Evolutionary conservation across 2,113 vertebrate genomes (phyloP).

Genomic region (Phainopepla nitens): DNA sequence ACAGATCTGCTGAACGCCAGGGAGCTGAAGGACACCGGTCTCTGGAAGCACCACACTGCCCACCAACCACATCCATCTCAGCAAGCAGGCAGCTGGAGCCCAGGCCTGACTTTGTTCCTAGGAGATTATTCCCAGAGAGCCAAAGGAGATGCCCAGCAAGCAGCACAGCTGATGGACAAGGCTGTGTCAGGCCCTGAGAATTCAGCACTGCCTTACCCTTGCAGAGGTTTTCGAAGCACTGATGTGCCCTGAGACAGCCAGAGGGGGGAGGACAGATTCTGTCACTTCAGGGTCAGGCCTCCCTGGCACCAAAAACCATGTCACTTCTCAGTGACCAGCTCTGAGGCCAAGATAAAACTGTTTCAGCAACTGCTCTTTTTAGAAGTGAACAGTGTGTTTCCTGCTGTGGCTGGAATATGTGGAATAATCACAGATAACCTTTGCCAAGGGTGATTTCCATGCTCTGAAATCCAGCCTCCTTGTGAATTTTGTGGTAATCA

Average conservation of each 20-base stretch:
- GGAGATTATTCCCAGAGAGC: neutral
- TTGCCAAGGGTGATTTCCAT: neutral
- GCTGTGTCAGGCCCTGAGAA: neutral
- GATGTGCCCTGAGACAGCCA: neutral
- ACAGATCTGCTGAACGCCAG: accelerated
- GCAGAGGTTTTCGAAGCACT: neutral
- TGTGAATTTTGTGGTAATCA: neutral
- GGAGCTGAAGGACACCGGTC: accelerated
- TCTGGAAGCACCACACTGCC: neutral
- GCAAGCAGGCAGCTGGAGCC: accelerated
- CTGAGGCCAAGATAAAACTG: neutral
- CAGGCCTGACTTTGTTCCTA: neutral
- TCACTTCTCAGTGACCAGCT: neutral
- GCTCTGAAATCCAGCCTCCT: neutral
- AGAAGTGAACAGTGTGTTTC: neutral
- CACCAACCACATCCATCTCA: accelerated
- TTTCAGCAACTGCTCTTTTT: neutral
- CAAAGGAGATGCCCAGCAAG: neutral
- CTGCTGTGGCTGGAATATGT: neutral
- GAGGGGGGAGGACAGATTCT: neutral
- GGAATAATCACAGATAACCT: neutral
- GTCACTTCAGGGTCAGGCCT: neutral
- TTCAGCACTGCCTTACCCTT: neutral
- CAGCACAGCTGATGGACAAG: neutral
- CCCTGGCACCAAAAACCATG: neutral